Base-by-base conservation (phyloP, 2,888 invertebrate genomes). In the Macaria liturata region DNA sequence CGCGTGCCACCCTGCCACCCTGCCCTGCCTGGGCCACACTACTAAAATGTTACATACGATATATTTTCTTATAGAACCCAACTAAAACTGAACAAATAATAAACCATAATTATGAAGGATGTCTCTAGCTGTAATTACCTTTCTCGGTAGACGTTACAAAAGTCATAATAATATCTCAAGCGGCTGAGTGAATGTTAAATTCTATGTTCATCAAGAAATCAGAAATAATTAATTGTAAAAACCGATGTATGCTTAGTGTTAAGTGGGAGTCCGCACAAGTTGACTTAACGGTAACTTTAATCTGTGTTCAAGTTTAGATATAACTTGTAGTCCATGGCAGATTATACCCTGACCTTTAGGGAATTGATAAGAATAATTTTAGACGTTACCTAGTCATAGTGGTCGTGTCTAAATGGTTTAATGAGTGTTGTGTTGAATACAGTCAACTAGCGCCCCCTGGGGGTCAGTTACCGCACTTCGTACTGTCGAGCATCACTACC, bases 391-490 rank as follows among this genome's bases (percentile, higher is more conserved):
- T 56, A 56, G 55, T 56, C 32, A 40, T 49, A 49, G 44, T 47
- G 4, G 48, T 37, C 32, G 42, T 42, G 46, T 46, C 42, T 54
- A 54, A 32, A 52, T 52, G 52, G 31, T 32, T 31, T 34, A 47
- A 34, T 54, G 58, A 60, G 55, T 42, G 46, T 46, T 32, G 42
- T 51, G 46, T 43, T 56, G 20, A 45, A 7, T 46, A 30, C 43
- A 47, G 32, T 48, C 46, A 53, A 54, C 57, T 66, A 67, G 66
- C 67, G 69, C 67, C 56, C 59, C 51, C 55, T 20, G 54, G 43
- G 40, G 32, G 46, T 59, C 66, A 68, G 71, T 80, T 83, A 81
- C 81, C 83, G 81, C 74, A 76, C 81, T 83, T 83, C 80, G 82
- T 82, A 76, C 65, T 70, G 67, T 62, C 55, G 46, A 59, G 43